Percentiles rank a stretch among this genome's conserved stretches.
These are phyloP conservation scores for Gallinago stenura DNA, from an alignment of 2,797 vertebrate species.

Conservation along the genomic window DNA sequence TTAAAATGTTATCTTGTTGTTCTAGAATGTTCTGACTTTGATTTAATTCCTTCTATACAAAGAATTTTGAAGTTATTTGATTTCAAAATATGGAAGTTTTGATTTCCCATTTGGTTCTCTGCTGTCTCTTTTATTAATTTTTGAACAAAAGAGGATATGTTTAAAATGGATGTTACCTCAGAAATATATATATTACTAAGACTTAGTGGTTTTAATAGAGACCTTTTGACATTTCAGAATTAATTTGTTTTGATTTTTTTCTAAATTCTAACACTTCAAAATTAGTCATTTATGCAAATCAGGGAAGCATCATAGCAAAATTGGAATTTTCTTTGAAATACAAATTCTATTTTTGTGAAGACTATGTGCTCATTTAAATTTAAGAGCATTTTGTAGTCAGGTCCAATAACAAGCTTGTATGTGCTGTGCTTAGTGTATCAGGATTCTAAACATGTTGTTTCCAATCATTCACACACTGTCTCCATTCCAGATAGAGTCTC, in stretches of 20 bases:
- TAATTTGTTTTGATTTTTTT: background rate
- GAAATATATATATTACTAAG: background rate
- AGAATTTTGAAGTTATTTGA: background rate
- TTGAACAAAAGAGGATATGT: background rate
- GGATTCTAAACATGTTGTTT: background rate
- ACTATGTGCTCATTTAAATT: background rate
- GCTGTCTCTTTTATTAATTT: background rate
- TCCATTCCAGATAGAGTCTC: background rate
- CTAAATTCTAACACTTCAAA: background rate
- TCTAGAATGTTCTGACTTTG: background rate
- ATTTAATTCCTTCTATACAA: background rate
- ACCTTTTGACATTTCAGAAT: background rate
- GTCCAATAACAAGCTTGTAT: background rate
- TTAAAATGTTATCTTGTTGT: background rate
- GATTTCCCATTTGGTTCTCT: background rate
- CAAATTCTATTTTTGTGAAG: background rate
- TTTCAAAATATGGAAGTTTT: background rate
- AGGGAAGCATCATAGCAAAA: background rate
- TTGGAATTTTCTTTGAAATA: background rate
- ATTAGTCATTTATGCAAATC: background rate
- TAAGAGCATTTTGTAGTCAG: background rate
- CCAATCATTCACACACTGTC: background rate
- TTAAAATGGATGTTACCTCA: background rate
- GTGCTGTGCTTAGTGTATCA: background rate
- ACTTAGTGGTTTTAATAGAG: background rate